These are phyloP conservation scores for Heliocidaris erythrogramma DNA, from an alignment of 35 echinoderm and acorn worm genomes.

Conservation along the genomic window DNA sequence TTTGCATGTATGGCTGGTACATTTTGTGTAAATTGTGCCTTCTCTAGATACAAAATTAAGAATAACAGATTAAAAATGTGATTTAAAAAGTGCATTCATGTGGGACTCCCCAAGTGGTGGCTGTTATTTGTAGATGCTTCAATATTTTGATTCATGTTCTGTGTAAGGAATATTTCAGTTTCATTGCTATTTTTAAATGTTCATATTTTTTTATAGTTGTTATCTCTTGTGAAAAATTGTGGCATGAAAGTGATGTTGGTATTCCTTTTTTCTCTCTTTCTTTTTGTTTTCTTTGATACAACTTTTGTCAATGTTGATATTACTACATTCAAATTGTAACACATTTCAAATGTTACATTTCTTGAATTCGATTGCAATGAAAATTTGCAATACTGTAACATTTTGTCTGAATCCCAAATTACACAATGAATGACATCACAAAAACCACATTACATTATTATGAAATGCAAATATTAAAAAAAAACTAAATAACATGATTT, in stretches of 20 bases:
- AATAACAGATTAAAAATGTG: background rate
- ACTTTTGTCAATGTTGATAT: background rate
- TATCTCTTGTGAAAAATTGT: conserved; percentile 14
- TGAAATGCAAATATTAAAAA: background rate
- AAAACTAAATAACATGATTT: background rate
- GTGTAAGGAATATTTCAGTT: background rate
- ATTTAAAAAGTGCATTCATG: background rate
- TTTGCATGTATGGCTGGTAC: too few species aligned
- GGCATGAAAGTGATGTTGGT: conserved; percentile 48
- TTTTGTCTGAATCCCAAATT: background rate
- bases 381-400: background rate
- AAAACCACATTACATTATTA: background rate
- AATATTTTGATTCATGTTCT: background rate
- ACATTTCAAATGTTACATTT: background rate
- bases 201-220: background rate
- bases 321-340: background rate
- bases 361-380: background rate
- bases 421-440: background rate
- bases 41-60: too few species aligned
- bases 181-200: too few species aligned
- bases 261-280: conserved; percentile 31
- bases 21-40: too few species aligned
- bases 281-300: conserved; percentile 26
- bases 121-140: conserved; percentile 1
- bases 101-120: background rate